Evolutionary conservation across 2,797 vertebrate genomes (phyloP), one percentile per base, ranked within the genome.

Genomic region (Numenius phaeopus): DNA sequence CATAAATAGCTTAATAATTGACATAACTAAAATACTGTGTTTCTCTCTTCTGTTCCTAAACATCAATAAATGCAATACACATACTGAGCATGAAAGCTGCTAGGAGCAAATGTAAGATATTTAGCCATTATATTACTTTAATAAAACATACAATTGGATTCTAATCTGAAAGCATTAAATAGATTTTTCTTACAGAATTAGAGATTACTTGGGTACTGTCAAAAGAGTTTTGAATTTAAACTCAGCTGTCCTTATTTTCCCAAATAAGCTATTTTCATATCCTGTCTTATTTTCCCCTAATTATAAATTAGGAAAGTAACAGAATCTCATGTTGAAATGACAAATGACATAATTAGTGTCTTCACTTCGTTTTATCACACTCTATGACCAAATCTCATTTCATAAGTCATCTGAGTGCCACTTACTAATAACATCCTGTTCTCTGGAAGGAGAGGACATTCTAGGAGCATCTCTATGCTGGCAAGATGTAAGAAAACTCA

Each of bases 1-100:
- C 44, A 22, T 47, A n/a, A 75, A 34, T 2, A 69, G 12, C 9
- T 30, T 26, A 32, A 32, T 49, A 69, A 66, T 2, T 34, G 34
- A 21, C 21, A 1, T 1, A 22, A 69, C 7, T 42, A 34, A 79
- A 87, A 39, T 5, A 14, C 1, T n/a, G 0, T 2, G 27, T 40
- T 44, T 92, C 24, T 65, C 19, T 83, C 39, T 54, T 29, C 85
- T 55, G 23, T 30, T 52, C 62, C 70, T 40, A 10, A 69, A 32
- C 8, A 19, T 21, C 17, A 40, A 2, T 30, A 46, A 58, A 69
- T 26, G 17, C 16, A 67, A 7, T 6, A 9, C 1, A 13, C 5
- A 5, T 9, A 5, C 30, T 14, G 5, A 57, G 6, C 40, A 16
- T 11, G 30, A 54, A 49, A 75, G 61, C 61, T 79, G 54, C 62